A percentile compares a stretch with the other conserved stretches of the same genome.
These are phyloP conservation scores for Chelon labrosus DNA, from an alignment of 2,797 vertebrate genomes.

Conservation along the genomic window DNA sequence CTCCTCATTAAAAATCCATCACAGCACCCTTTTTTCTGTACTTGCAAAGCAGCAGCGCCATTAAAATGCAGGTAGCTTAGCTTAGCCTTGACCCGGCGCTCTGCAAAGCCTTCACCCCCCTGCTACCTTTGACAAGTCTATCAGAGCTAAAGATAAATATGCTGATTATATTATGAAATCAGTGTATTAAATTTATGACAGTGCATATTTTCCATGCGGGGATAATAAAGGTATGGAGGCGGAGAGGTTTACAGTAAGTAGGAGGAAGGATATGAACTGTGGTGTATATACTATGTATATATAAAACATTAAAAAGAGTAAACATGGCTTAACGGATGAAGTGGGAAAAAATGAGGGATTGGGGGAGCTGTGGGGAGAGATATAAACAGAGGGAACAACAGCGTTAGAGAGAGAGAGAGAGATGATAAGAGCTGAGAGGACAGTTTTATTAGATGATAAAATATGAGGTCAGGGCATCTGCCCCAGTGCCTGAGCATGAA, in stretches of 20 bases:
- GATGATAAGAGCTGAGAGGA: conserved; percentile 55
- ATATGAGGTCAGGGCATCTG: conserved; percentile 66
- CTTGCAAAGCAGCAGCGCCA: conserved; percentile 37
- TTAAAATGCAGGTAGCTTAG: conserved; percentile 45
- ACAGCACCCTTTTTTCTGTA: conserved; percentile 7
- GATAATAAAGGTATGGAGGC: conserved; percentile 7
- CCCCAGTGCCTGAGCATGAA: conserved; percentile 51
- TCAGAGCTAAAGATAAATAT: conserved; percentile 54
- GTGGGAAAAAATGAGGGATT: not conserved
- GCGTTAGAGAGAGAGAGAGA: conserved; percentile 26
- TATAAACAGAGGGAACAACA: conserved; percentile 17
- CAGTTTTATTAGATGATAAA: conserved; percentile 66
- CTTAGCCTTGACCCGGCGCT: conserved; percentile 51
- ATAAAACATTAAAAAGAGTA: conserved; percentile 17
- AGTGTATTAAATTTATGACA: conserved; percentile 38
- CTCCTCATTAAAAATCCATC: conserved; percentile 48
- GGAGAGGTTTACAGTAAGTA: conserved; percentile 23
- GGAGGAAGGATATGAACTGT: not conserved
- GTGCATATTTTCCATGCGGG: not conserved
- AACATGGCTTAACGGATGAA: conserved; percentile 15
- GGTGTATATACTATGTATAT: too few relatives aligned
- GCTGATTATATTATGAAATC: conserved; percentile 35
- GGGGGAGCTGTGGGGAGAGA: conserved; percentile 4
- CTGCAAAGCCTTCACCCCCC: conserved; percentile 34
- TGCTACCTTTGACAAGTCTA: conserved; percentile 33